Evolutionary conservation across 2,888 invertebrate genomes (phyloP), one percentile per base, ranked within the genome.

Genomic region (Aporophyla lueneburgensis): DNA sequence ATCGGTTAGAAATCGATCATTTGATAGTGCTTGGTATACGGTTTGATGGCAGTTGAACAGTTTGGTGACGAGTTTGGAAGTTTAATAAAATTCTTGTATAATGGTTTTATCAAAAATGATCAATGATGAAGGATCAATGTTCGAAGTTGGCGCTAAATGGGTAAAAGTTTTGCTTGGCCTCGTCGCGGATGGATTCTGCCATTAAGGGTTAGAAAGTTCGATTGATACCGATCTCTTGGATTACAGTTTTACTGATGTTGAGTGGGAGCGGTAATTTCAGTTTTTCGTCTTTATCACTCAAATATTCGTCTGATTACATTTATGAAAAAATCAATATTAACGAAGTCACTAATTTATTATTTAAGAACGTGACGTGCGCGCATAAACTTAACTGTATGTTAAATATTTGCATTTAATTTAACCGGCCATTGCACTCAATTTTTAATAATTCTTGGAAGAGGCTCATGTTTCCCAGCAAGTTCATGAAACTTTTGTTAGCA

Each of bases 51-150:
- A 68, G 40, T 82, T 78, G 9, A 74, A 59, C 66, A 78, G 86
- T 83, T 80, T 74, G 54, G 43, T 74, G 65, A 49, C 59, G 74
- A 73, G 68, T 78, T 82, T 76, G 58, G 46, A 59, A 80, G 76
- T 78, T 65, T 43, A 79, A 82, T 83, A 74, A 76, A 75, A 80
- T 69, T 75, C 67, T 81, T 65, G 67, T 74, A 70, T 81, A 79
- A 86, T 86, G 87, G 84, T 86, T 81, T 83, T 87, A 89, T 87
- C 86, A 86, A 86, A 89, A 86, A 85, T 79, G 76, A 84, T 83
- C 85, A 83, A 84, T 81, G 77, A 70, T 63, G 77, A 81, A 74
- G 69, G 80, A 87, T 88, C 81, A 86, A 71, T 85, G 74, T 81
- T 81, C 74, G 70, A 88, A 89, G 85, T 88, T 90, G 63, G 68